phyloP scores from a whole-genome alignment of 1,140 invertebrate genomes.

The Apis florea region DNA sequence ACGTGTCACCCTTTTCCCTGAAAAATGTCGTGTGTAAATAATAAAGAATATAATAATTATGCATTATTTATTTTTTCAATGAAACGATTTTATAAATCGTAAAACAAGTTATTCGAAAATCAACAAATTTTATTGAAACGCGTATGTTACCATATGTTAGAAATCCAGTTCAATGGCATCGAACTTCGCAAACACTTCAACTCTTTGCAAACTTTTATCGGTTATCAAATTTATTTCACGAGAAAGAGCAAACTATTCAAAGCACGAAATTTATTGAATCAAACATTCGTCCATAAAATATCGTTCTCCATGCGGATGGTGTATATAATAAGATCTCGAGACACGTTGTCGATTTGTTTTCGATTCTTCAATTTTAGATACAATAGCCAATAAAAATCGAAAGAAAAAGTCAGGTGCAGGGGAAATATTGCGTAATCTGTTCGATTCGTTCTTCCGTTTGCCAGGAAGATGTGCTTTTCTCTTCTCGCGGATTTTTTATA shows the following conservation, averaged over 20 bases:
- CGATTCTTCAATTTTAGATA: neutral
- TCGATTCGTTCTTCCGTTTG: neutral
- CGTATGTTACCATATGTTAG: neutral
- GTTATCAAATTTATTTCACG: neutral
- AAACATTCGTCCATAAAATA: neutral
- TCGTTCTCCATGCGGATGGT: too few species aligned
- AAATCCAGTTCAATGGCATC: neutral
- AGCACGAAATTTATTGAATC: neutral
- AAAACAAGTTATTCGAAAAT: neutral
- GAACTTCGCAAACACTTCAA: neutral
- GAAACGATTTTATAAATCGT: neutral
- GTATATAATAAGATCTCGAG: neutral
- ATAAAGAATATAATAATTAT: too few species aligned
- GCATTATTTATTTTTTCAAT: too few species aligned
- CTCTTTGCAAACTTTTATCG: neutral
- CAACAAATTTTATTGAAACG: neutral
- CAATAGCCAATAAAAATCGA: neutral
- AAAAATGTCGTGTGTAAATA: neutral
- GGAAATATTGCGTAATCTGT: neutral
- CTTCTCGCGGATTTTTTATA: neutral
- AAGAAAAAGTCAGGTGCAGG: neutral
- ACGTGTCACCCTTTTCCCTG: neutral
- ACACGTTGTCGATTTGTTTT: neutral
- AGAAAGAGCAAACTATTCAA: neutral
- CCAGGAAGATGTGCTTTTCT: neutral